A percentile compares a stretch with the other conserved stretches of the same genome.
These are phyloP conservation scores for Sepioteuthis lessoniana DNA, from an alignment of 2,888 invertebrate species.

Conservation along the genomic window DNA sequence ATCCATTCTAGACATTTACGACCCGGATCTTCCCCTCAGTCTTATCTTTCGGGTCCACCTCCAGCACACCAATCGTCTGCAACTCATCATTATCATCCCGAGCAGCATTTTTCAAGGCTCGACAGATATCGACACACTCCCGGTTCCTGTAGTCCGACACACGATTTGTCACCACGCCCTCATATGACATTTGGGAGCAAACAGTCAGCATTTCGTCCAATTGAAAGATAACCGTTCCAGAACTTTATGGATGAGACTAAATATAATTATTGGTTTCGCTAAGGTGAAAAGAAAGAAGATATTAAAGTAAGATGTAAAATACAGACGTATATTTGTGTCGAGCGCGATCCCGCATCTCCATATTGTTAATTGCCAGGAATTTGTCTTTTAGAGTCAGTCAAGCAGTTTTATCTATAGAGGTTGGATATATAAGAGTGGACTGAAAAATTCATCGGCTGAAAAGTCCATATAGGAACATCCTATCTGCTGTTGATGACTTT, in stretches of 20 bases:
- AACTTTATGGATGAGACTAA: not conserved
- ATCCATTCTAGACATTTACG: not conserved
- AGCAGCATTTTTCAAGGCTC: not conserved
- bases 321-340: too few relatives aligned
- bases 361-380: too few relatives aligned
- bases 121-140: not conserved
- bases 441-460: too few relatives aligned
- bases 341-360: too few relatives aligned
- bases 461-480: too few relatives aligned
- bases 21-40: not conserved
- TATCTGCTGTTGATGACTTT: too few relatives aligned
- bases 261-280: too few relatives aligned
- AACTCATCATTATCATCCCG: not conserved
- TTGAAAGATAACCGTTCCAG: slow-evolving; percentile 4
- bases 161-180: not conserved
- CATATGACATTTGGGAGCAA: slow-evolving; percentile 47
- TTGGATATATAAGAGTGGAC: too few relatives aligned
- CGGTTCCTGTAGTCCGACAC: not conserved
- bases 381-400: too few relatives aligned
- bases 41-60: not conserved
- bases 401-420: too few relatives aligned
- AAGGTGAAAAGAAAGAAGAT: too few relatives aligned
- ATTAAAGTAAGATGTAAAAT: too few relatives aligned
- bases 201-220: slow-evolving; percentile 49
- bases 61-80: not conserved